Evolutionary conservation across 1,140 invertebrate species (phyloP).

Genomic region (Anoplophora glabripennis): DNA sequence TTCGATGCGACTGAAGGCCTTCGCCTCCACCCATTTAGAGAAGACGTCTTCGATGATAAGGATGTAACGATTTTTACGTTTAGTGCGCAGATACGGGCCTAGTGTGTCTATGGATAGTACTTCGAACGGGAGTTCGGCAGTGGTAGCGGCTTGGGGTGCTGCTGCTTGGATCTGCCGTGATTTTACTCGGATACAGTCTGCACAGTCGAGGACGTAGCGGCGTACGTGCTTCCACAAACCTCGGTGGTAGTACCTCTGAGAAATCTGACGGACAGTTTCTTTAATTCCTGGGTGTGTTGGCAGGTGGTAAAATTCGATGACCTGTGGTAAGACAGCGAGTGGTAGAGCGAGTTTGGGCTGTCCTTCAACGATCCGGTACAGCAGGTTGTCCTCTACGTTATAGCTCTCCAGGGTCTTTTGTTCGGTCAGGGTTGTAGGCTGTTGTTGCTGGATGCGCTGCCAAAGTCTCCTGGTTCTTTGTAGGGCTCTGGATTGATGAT

Average conservation of each 20-base stretch:
- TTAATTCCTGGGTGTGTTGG: not conserved
- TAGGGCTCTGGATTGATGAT: not conserved
- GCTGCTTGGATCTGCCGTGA: not conserved
- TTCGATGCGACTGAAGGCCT: not conserved
- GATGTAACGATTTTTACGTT: not conserved
- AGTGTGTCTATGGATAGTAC: not conserved
- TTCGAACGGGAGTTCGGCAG: constrained; percentile 38
- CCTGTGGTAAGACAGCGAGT: no score
- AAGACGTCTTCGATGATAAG: constrained; percentile 6
- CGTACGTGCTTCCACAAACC: not conserved
- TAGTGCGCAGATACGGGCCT: not conserved
- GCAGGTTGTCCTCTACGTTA: no score
- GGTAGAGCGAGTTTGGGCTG: no score
- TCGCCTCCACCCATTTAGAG: constrained; percentile 9
- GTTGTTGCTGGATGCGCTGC: not conserved
- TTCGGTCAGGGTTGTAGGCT: no score
- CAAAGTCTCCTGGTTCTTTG: not conserved
- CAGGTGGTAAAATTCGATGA: no score
- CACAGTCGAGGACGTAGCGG: not conserved
- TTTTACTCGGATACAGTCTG: not conserved
- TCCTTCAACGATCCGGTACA: no score
- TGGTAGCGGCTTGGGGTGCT: not conserved
- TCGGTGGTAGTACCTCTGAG: not conserved
- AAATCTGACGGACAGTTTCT: not conserved
- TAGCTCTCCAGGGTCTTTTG: no score